Percentiles rank a stretch among this genome's conserved stretches.
Evolutionary conservation across 2,113 vertebrate genomes (phyloP).

Genomic region (Tetrax tetrax): DNA sequence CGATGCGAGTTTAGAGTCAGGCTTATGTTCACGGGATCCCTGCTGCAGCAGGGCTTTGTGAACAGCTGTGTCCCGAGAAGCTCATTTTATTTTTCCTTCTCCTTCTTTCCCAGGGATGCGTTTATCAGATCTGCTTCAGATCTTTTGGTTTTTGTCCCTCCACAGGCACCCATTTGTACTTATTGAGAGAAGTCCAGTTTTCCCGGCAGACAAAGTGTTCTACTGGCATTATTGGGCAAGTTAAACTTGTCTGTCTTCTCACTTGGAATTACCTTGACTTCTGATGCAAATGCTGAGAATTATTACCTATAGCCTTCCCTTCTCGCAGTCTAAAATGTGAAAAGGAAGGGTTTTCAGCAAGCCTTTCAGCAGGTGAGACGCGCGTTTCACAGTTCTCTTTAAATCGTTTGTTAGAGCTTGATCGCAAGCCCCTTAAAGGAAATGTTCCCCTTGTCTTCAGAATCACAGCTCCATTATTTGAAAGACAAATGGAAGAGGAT

Average conservation of each 20-base stretch:
- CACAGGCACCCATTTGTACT: neutral
- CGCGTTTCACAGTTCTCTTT: neutral
- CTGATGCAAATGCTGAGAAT: neutral
- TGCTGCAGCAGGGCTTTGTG: neutral
- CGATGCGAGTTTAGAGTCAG: neutral
- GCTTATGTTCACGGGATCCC: neutral
- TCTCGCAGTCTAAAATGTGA: neutral
- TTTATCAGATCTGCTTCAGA: neutral
- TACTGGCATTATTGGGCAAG: neutral
- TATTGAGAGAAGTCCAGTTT: neutral
- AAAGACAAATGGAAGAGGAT: neutral
- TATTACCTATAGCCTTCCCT: neutral
- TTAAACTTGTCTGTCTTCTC: neutral
- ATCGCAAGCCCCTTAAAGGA: neutral
- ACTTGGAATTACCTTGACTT: neutral
- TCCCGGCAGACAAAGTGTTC: neutral
- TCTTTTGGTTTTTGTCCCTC: neutral
- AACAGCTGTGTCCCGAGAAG: neutral
- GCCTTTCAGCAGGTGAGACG: slow-evolving; percentile 13
- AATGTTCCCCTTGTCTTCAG: neutral
- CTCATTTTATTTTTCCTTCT: neutral
- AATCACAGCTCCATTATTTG: neutral
- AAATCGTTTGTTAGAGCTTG: neutral
- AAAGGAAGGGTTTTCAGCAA: neutral
- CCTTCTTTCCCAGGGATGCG: neutral